Evolutionary conservation across 2,113 vertebrate genomes (phyloP).

Genomic region (Podarcis cretensis): DNA sequence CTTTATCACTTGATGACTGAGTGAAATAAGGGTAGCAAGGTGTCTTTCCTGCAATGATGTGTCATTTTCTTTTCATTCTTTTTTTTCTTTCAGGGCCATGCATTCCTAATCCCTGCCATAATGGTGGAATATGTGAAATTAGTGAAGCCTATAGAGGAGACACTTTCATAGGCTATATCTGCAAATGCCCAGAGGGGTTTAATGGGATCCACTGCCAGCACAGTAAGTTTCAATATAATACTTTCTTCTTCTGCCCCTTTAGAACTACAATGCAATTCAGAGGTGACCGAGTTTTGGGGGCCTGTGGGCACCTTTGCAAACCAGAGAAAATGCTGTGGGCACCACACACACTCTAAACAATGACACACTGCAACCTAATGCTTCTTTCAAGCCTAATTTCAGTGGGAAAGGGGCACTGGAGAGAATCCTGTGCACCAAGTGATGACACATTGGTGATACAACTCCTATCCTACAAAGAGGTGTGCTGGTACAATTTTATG

Average conservation of each 20-base stretch:
- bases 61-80: not conserved
- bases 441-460: not conserved
- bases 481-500: not conserved
- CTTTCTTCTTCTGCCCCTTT: not conserved
- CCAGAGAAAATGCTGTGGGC: too few species aligned
- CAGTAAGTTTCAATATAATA: slow-evolving; percentile 85
- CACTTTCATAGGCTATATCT: slow-evolving; percentile 96
- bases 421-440: too few species aligned
- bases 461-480: not conserved
- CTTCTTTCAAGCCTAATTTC: too few species aligned
- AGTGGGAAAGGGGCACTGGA: too few species aligned
- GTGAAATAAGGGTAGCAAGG: not conserved
- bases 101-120: slow-evolving; percentile 96
- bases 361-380: too few species aligned
- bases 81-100: slow-evolving; percentile 85
- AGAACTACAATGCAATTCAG: not conserved
- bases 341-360: too few species aligned
- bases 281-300: too few species aligned
- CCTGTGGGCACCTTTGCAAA: too few species aligned
- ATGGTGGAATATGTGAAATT: slow-evolving; percentile 94
- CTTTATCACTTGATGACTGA: not conserved
- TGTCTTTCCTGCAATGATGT: not conserved
- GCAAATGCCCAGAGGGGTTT: slow-evolving; percentile 93
- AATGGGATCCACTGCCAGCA: slow-evolving; percentile 98
- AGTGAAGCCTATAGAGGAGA: slow-evolving; percentile 95